phyloP scores from a whole-genome alignment of 1,140 invertebrate genomes.

The Solenopsis fugax region DNA sequence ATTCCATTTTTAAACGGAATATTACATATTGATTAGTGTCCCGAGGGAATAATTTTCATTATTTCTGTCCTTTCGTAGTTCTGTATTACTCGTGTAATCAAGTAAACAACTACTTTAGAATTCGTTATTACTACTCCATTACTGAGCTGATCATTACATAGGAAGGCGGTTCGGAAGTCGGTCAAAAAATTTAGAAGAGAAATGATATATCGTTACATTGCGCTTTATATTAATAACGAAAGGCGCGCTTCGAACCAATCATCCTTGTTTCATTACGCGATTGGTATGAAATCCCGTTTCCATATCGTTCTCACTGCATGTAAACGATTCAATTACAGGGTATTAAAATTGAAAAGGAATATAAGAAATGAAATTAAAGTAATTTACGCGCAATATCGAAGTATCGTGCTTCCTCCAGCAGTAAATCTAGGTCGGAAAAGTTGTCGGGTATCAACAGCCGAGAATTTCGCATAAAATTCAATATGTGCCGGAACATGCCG shows the following conservation, averaged over 20 bases:
- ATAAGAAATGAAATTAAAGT: not conserved
- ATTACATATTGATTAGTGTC: not conserved
- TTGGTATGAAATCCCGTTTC: too few species aligned
- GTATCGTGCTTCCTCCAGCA: conserved; percentile 97
- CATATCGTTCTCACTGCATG: not conserved
- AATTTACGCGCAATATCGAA: conserved; percentile 96
- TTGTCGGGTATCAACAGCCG: conserved; percentile 94
- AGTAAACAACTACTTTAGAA: conserved; percentile 31
- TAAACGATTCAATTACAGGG: not conserved
- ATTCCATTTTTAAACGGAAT: not conserved
- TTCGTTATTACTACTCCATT: conserved; percentile 40
- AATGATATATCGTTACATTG: conserved; percentile 38
- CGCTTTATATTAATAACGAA: conserved; percentile 14
- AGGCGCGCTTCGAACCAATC: not conserved
- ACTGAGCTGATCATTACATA: not conserved
- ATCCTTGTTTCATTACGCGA: not conserved
- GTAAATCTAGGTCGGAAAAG: conserved; percentile 95
- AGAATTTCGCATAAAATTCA: conserved; percentile 98
- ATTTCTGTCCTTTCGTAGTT: not conserved
- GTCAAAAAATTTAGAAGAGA: conserved; percentile 43
- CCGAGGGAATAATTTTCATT: not conserved
- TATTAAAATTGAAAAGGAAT: conserved; percentile 9
- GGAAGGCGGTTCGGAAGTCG: conserved; percentile 11
- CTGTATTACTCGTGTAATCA: not conserved
- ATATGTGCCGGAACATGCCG: conserved; percentile 97